A percentile compares a stretch with the other conserved stretches of the same genome.
Conservation (phyloP, 1,140 invertebrate genomes). For the Atopsyche davidsoni region DNA sequence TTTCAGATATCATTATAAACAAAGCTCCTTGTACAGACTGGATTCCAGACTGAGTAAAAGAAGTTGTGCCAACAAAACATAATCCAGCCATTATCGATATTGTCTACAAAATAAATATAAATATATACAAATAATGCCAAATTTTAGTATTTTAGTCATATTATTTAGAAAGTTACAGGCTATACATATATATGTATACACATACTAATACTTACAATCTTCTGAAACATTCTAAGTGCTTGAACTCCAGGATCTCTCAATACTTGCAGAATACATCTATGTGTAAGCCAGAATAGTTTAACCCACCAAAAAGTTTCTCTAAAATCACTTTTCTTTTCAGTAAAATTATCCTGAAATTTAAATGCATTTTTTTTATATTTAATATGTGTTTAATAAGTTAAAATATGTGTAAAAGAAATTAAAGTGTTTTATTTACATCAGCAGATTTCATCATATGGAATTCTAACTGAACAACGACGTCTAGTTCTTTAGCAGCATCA, state of each 20-base stretch:
- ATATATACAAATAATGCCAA: background rate
- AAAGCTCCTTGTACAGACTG: constrained; percentile 77
- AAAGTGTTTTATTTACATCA: constrained; percentile 34
- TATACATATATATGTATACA: background rate
- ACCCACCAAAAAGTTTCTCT: constrained; percentile 54
- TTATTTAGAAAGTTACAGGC: background rate
- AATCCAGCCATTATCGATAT: constrained; percentile 70
- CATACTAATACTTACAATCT: constrained; percentile 57
- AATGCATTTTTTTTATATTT: constrained; percentile 2
- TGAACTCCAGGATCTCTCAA: constrained; percentile 68
- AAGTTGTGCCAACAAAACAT: constrained; percentile 67
- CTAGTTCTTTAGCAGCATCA: constrained; percentile 66
- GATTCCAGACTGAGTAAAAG: constrained; percentile 65
- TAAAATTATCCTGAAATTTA: constrained; percentile 18
- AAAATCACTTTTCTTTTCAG: constrained; percentile 32
- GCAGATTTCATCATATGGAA: constrained; percentile 51
- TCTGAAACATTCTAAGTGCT: constrained; percentile 63
- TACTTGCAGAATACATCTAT: constrained; percentile 61
- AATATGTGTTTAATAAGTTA: background rate
- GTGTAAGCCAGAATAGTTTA: constrained; percentile 63
- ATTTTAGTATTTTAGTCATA: background rate
- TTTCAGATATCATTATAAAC: constrained; percentile 80
- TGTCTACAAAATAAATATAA: constrained; percentile 43
- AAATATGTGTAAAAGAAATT: background rate
- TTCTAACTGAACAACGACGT: constrained; percentile 61